These are phyloP conservation scores for Neodontobutis hainanensis DNA, from an alignment of 2,113 vertebrate species.

Conservation along the genomic window DNA sequence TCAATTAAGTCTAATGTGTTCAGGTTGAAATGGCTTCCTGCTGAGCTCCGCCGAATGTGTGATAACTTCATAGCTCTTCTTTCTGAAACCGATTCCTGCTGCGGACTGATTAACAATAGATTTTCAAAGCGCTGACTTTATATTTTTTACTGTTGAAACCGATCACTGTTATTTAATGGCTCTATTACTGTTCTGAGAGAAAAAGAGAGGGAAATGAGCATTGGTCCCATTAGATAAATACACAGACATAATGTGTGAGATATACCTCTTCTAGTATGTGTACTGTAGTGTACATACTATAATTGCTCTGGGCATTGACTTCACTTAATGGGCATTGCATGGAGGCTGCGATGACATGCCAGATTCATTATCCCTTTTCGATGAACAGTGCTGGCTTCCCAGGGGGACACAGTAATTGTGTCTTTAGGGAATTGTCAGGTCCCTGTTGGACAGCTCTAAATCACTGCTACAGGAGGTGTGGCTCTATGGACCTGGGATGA, in stretches of 20 bases:
- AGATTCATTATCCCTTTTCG: constrained; percentile 71
- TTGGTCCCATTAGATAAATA: constrained; percentile 35
- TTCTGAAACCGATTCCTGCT: constrained; percentile 26
- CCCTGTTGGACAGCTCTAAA: constrained; percentile 71
- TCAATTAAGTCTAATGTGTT: constrained; percentile 72
- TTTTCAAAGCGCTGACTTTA: neutral
- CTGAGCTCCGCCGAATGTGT: constrained; percentile 38
- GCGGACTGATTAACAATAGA: constrained; percentile 24
- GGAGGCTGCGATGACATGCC: constrained; percentile 54
- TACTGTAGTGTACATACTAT: constrained; percentile 51
- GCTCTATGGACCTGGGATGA: constrained; percentile 50
- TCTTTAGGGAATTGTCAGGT: constrained; percentile 80
- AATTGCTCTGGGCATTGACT: constrained; percentile 56
- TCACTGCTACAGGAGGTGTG: constrained; percentile 62
- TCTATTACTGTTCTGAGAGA: neutral
- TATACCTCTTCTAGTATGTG: constrained; percentile 16
- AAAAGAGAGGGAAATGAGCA: constrained; percentile 18
- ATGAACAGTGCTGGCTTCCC: constrained; percentile 64
- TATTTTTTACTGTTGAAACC: too few species aligned
- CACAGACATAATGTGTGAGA: constrained; percentile 19
- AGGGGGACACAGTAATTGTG: constrained; percentile 73
- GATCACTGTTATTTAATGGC: too few species aligned
- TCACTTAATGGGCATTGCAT: constrained; percentile 52
- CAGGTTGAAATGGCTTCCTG: constrained; percentile 54
- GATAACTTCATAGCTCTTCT: constrained; percentile 21